These are phyloP conservation scores for Stomatorhinus walkeri DNA, from an alignment of 2,797 vertebrate species.

Conservation along the genomic window DNA sequence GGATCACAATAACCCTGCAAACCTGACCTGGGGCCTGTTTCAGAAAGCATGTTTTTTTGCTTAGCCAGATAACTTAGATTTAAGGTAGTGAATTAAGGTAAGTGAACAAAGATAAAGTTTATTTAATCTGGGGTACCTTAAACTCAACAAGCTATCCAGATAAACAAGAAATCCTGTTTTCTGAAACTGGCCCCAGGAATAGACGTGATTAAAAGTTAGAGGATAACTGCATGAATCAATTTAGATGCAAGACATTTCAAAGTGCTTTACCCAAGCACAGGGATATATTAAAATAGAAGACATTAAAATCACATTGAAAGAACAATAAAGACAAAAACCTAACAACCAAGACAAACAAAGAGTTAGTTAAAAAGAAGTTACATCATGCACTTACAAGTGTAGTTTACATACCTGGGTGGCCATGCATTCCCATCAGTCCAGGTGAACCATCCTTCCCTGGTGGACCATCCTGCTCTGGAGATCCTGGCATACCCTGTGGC, in stretches of 20 bases:
- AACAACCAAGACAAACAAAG: neutral
- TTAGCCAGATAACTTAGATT: neutral
- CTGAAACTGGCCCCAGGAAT: neutral
- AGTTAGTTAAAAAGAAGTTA: neutral
- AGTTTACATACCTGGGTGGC: neutral
- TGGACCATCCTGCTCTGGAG: neutral
- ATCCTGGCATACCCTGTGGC: neutral
- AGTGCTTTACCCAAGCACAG: neutral
- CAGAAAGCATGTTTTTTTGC: neutral
- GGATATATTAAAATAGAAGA: neutral
- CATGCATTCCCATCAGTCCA: conserved; percentile 1
- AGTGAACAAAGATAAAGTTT: neutral
- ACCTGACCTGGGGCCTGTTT: neutral
- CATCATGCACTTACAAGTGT: neutral
- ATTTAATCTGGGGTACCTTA: neutral
- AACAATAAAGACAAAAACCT: neutral
- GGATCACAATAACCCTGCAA: neutral
- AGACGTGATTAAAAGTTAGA: neutral
- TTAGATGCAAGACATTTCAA: neutral
- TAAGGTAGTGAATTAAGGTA: neutral
- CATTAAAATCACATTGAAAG: neutral
- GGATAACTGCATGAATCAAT: neutral
- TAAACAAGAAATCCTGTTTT: neutral
- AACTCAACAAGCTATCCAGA: neutral
- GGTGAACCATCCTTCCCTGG: neutral